These are phyloP conservation scores for Neofelis nebulosa DNA, from an alignment of 2,113 vertebrate species.

Conservation along the genomic window DNA sequence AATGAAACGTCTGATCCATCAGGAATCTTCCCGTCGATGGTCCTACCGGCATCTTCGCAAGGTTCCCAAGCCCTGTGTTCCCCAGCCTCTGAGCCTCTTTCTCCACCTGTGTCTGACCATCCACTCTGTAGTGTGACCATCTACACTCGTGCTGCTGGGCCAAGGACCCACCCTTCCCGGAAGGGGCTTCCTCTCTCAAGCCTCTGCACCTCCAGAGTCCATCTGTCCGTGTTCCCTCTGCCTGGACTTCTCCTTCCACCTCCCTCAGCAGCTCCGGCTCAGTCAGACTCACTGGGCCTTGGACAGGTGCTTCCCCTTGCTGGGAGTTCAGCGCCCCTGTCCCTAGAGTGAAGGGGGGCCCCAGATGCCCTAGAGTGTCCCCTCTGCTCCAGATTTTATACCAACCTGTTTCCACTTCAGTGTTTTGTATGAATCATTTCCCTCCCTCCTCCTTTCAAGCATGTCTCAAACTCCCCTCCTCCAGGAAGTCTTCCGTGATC, in stretches of 20 bases:
- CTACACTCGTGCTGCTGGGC: neutral
- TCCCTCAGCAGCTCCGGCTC: neutral
- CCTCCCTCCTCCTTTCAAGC: neutral
- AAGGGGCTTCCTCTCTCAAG: neutral
- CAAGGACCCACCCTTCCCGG: neutral
- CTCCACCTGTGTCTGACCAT: neutral
- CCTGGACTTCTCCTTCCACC: neutral
- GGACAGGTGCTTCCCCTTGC: neutral
- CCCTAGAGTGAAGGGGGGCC: neutral
- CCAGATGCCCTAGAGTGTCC: neutral
- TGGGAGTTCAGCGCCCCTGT: neutral
- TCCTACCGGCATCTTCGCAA: neutral
- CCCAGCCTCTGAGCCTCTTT: neutral
- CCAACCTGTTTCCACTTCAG: neutral
- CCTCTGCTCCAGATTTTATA: neutral
- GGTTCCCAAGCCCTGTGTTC: neutral
- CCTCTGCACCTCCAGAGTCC: neutral
- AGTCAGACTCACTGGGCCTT: neutral
- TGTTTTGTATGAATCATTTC: neutral
- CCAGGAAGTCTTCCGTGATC: neutral
- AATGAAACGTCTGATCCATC: neutral
- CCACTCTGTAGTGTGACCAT: no score
- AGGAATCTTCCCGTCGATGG: neutral
- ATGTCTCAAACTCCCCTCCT: neutral
- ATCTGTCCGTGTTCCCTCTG: neutral